Evolutionary conservation across 2,797 vertebrate genomes (phyloP).

Genomic region (Sebastes glaucus): DNA sequence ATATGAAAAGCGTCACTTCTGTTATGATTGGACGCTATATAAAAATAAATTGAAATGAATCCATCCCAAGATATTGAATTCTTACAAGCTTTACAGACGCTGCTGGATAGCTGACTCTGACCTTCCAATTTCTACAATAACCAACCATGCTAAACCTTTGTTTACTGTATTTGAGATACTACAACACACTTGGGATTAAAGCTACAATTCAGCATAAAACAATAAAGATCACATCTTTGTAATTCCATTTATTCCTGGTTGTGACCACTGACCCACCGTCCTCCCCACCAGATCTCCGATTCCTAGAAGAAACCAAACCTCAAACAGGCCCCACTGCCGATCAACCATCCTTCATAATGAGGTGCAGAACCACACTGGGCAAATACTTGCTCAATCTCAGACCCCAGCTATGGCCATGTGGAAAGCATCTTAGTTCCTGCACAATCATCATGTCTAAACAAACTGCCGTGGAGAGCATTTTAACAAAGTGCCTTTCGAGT

Average conservation of each 20-base stretch:
- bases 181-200: neutral
- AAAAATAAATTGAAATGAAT: neutral
- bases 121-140: neutral
- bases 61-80: neutral
- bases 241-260: conserved; percentile 11
- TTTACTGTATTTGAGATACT: neutral
- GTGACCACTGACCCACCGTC: neutral
- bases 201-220: neutral
- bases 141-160: neutral
- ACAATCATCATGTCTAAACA: conserved; percentile 65
- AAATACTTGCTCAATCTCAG: conserved; percentile 58
- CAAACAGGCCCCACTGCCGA: conserved; percentile 13
- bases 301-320: conserved; percentile 40
- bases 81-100: neutral
- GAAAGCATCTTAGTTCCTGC: conserved; percentile 58
- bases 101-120: neutral
- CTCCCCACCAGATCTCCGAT: neutral
- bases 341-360: conserved; percentile 41
- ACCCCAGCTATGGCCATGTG: conserved; percentile 50
- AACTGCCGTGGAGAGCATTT: conserved; percentile 36
- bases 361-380: conserved; percentile 44
- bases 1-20: no score
- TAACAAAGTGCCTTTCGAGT: conserved; percentile 41
- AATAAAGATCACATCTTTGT: neutral
- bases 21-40: accelerated